These are phyloP conservation scores for Melanaphis sacchari DNA, from an alignment of 1,140 invertebrate genomes.

Conservation along the genomic window DNA sequence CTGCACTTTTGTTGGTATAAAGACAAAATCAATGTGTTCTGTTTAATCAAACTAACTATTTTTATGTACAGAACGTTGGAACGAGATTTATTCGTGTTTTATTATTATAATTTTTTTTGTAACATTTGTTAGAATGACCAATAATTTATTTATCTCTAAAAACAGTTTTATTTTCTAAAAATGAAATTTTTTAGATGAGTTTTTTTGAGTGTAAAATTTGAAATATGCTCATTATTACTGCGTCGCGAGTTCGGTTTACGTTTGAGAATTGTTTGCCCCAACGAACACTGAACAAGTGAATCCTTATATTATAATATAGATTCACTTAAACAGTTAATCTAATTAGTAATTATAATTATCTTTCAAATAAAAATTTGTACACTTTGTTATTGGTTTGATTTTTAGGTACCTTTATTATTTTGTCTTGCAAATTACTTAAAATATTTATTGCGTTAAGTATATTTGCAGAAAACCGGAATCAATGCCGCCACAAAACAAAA, in stretches of 20 bases:
- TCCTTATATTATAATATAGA: slow-evolving; percentile 1
- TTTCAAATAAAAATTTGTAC: not conserved
- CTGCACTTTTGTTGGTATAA: no score
- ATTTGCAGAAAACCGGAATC: not conserved
- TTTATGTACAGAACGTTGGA: not conserved
- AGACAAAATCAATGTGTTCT: not conserved
- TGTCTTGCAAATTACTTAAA: not conserved
- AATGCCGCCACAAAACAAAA: not conserved
- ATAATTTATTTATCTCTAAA: not conserved
- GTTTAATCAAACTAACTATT: not conserved
- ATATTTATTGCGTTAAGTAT: not conserved
- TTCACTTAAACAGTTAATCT: not conserved
- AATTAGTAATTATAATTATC: not conserved
- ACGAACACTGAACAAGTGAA: not conserved
- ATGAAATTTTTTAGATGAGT: not conserved
- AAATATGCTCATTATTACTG: not conserved
- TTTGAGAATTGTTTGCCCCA: not conserved
- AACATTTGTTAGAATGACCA: not conserved
- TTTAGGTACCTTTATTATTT: not conserved
- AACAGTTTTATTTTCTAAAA: not conserved
- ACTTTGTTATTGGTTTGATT: not conserved
- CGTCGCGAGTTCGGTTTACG: not conserved
- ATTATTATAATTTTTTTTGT: not conserved
- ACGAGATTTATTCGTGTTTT: not conserved
- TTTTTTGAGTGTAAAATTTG: not conserved